Evolutionary conservation across 35 echinoderm and acorn worm genomes (phyloP), one percentile per base, ranked within the genome.

Genomic region (Apostichopus californicus): DNA sequence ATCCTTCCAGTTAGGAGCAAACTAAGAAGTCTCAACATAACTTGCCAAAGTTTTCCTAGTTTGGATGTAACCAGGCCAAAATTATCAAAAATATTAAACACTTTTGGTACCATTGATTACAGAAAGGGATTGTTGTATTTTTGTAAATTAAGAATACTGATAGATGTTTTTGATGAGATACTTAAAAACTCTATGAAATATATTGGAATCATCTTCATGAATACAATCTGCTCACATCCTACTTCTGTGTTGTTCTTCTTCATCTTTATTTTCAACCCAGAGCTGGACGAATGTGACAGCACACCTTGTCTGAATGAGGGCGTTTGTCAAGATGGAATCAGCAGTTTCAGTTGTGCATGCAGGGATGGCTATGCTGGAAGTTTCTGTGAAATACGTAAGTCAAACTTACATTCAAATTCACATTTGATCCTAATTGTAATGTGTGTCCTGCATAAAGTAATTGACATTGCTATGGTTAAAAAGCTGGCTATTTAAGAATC

Each of bases 241-340:
- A 78, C 7, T 61, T 61, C 57, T 61, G 58, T 11, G 58, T 61
- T 11, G 58, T 61, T 75, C 20, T 3, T 60, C 14, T 85, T 21
- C 20, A 5, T 63, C 8, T 85, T 58, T 8, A 13, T 23, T 8
- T 85, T 5, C 17, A 61, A 61, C 12, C 58, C 12, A 91, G 95
- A 96, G 17, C 81, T 96, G 20, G 79, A 96, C 26, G 95, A 96
- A 87, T 96, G 95, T 77, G 18, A 4, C 53, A 93, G 95, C 78
- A 46, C 21, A 55, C 95, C 95, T 15, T 96, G 95, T 86, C 21
- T 90, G 21, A 94, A 94, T 63, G 87, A 86, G 56, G 95, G 55
- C 10, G 73, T 77, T n/a, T 96, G 95, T 78, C 68, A 72, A 78
- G 91, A 96, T 65, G 57, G 85, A n/a, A 79, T 94, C 0, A 94